phyloP scores from a whole-genome alignment of 1,140 invertebrate species.

The Leucophenga varia region DNA sequence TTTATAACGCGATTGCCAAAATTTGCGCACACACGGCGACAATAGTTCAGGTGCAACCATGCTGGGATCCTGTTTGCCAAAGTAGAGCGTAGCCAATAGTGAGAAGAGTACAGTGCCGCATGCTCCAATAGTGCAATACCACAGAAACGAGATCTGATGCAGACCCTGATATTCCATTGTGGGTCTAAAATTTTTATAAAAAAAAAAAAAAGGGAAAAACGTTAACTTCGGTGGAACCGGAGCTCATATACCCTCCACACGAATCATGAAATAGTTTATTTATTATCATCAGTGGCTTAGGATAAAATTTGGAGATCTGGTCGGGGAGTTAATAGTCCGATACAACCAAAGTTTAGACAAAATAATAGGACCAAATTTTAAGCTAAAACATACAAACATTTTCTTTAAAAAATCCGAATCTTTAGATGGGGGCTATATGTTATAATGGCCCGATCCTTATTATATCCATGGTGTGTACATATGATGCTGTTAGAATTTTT shows the following conservation, averaged over 20 bases:
- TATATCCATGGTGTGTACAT: no score
- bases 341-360: no score
- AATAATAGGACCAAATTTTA: no score
- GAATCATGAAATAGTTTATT: no score
- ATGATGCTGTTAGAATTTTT: no score
- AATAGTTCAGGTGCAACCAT: conserved; percentile 31
- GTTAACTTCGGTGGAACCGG: no score
- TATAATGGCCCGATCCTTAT: no score
- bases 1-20: conserved; percentile 31
- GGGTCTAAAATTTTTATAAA: conserved; percentile 5
- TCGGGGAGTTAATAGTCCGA: no score
- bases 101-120: conserved; percentile 26
- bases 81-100: conserved; percentile 32
- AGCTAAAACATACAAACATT: background rate
- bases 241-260: no score
- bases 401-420: background rate
- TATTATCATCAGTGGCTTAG: no score
- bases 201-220: background rate
- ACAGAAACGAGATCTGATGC: conserved; percentile 57
- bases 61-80: conserved; percentile 32
- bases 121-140: conserved; percentile 53
- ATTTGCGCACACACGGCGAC: conserved; percentile 24
- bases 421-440: no score
- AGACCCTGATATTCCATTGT: conserved; percentile 6
- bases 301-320: no score